Evolutionary conservation across 2,113 vertebrate species (phyloP), one percentile per base, ranked within the genome.

Genomic region (Bombycilla garrulus): DNA sequence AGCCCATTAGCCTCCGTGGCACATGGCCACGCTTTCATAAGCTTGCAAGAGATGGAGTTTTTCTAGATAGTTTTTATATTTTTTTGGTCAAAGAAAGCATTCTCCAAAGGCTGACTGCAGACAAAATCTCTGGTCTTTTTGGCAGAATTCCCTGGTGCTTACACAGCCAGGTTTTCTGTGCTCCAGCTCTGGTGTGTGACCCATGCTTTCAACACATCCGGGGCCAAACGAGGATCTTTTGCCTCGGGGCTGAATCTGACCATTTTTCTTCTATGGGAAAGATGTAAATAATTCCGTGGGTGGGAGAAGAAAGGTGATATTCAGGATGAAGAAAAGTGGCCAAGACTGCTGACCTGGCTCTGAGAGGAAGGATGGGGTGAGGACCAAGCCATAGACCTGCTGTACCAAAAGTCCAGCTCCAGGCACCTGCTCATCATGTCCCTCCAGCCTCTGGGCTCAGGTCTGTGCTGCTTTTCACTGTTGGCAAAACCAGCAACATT

Each of bases 141-240:
- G 94, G 91, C 88, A 80, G 50, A 86, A 60, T 81, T 93, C 92
- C 64, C 44, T 78, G 48, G 50, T 91, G 24, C 29, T 92, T 86
- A 38, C 40, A 80, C n/a, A 81, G 62, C 54, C 64, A 61, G 48
- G 47, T 80, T 72, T 88, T 80, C 71, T 76, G 82, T 60, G 45
- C n/a, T 90, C 33, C 74, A 71, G 85, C 66, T 93, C 71, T 82
- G 76, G 11, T 81, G 50, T 69, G 31, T 76, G 53, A 90, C 71
- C 79, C 67, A 58, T 0, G 4, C 51, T 90, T 48, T 61, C 56
- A 86, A 56, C 15, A 40, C n/a, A 83, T 33, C 35, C 33, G 70
- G 86, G 51, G 57, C 54, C 70, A 83, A 66, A 81, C 1, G 25
- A 71, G 44, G 40, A 66, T 35, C 53, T 79, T 69, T 26, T 38